Conservation (phyloP, 2,113 vertebrate species). For the Thinocorus orbignyianus region DNA sequence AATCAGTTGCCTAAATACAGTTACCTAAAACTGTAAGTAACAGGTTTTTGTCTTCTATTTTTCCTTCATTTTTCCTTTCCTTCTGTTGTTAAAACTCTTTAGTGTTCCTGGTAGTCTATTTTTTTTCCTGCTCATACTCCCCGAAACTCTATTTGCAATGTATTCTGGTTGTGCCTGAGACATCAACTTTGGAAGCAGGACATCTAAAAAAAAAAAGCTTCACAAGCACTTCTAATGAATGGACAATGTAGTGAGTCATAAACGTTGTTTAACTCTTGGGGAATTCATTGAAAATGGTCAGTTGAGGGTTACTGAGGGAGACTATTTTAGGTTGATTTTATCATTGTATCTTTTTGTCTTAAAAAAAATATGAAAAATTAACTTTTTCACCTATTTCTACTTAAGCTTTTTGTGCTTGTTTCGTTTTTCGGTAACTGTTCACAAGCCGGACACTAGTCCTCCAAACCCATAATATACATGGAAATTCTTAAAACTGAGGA, state of each 20-base stretch:
- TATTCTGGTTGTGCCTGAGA: background rate
- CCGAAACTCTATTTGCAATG: background rate
- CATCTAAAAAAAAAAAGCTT: background rate
- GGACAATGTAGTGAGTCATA: background rate
- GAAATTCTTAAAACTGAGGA: background rate
- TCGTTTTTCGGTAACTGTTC: background rate
- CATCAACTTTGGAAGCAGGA: background rate
- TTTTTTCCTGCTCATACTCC: background rate
- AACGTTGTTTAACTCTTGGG: background rate
- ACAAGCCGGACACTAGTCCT: background rate
- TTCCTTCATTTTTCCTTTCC: background rate
- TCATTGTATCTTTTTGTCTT: background rate
- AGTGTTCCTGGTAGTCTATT: background rate
- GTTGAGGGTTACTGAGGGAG: background rate
- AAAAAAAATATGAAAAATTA: background rate
- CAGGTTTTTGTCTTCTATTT: fast-evolving
- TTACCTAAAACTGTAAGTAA: background rate
- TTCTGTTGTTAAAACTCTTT: background rate
- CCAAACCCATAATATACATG: background rate
- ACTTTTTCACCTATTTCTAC: background rate
- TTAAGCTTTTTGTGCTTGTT: background rate
- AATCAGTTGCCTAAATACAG: background rate
- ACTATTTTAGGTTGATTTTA: background rate
- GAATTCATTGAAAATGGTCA: background rate
- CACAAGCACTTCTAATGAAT: background rate